Evolutionary conservation across 2,797 vertebrate genomes (phyloP).

Genomic region (Mionectes olivaceus): DNA sequence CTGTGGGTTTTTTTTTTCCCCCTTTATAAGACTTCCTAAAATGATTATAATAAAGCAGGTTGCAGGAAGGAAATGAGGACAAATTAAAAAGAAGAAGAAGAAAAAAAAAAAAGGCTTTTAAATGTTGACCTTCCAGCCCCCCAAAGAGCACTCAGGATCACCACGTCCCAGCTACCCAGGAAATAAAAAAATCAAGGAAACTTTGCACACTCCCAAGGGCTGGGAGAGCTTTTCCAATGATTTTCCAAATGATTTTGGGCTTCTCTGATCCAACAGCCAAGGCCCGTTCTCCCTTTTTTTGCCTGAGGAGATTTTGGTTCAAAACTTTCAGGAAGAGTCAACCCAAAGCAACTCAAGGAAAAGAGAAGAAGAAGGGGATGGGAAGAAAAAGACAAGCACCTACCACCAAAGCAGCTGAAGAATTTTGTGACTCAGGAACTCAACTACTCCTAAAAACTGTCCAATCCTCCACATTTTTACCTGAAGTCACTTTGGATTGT

Average conservation of each 20-base stretch:
- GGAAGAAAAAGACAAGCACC: neutral
- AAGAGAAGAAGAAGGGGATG: neutral
- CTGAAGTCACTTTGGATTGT: neutral
- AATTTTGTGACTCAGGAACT: neutral
- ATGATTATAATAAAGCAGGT: neutral
- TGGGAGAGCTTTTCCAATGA: neutral
- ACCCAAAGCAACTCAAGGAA: neutral
- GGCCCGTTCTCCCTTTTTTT: neutral
- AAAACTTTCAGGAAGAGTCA: neutral
- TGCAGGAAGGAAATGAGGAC: neutral
- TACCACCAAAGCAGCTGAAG: neutral
- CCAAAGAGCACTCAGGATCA: neutral
- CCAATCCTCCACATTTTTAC: neutral
- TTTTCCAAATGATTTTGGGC: neutral
- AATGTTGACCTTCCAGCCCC: neutral
- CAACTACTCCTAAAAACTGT: neutral
- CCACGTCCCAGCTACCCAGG: neutral
- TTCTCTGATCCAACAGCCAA: neutral
- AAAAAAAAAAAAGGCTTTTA: neutral
- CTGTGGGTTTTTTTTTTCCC: neutral
- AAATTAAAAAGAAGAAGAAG: neutral
- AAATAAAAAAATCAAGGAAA: neutral
- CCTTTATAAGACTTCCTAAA: neutral
- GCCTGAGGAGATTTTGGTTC: neutral
- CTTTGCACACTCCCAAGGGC: neutral